Evolutionary conservation across 2,113 vertebrate genomes (phyloP), one percentile per base, ranked within the genome.

Genomic region (Arenaria interpres): DNA sequence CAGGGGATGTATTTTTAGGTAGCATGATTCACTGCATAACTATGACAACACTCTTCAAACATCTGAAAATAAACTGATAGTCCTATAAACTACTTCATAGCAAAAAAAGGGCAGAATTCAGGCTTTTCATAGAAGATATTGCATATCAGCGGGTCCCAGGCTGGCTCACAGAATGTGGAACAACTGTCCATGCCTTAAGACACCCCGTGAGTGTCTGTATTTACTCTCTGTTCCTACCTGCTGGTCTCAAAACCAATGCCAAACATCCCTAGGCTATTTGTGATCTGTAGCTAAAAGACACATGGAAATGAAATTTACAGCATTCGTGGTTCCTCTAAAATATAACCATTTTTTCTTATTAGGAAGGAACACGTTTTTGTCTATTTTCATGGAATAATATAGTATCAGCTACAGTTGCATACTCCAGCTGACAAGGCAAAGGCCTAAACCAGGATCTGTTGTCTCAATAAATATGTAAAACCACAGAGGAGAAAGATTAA

Each of bases 21-120:
- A 77, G n/a, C 12, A 50, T 80, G 88, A 95, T 80, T 94, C 93
- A 95, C 78, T 30, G 28, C n/a, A 59, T 60, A 93, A 50, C 74
- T 96, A 88, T 83, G 78, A 96, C 67, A 95, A 84, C 57, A 93
- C 37, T 30, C 10, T 81, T 91, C 28, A 82, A 69, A 75, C 9
- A 68, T 76, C 57, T 60, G 57, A 93, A 94, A 90, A 88, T 67
- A 88, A 95, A 90, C 13, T 0, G 0, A 51, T 88, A 90, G 88
- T 85, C 62, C 41, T 71, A 41, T 20, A 83, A 88, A 92, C 22
- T 80, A 9, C 54, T 83, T 54, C 1, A 20, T 88, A 78, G 54
- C 24, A 86, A 63, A 68, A 68, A 57, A 56, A 82, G 10, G n/a
- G 4, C 41, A 88, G 32, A 91, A 66, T 77, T 80, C 41, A 77